Evolutionary conservation across 2,888 invertebrate genomes (phyloP).

Genomic region (Ceriagrion tenellum): DNA sequence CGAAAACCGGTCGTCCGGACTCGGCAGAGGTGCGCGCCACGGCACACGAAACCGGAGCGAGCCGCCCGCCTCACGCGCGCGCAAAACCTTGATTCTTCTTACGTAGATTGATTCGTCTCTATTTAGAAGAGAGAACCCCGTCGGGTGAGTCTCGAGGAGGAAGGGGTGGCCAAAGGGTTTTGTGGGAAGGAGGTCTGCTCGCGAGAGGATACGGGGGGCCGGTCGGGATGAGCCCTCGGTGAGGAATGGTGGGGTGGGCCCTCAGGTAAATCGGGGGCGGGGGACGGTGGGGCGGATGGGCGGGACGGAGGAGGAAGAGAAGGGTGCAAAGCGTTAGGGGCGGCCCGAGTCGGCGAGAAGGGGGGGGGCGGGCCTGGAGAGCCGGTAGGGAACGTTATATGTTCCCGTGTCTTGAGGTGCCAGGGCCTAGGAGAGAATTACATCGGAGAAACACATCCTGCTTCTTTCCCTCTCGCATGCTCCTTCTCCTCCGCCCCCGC

Average conservation of each 20-base stretch:
- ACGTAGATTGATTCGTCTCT: background rate
- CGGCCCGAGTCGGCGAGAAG: background rate
- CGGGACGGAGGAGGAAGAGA: background rate
- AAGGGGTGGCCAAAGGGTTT: background rate
- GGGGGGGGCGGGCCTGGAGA: background rate
- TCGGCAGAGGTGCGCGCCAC: background rate
- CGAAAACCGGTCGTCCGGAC: conserved; percentile 1
- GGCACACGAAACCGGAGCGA: background rate
- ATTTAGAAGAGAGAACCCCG: background rate
- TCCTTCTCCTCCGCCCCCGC: background rate
- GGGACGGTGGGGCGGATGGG: background rate
- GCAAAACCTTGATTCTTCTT: background rate
- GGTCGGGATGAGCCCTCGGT: background rate
- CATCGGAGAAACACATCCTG: background rate
- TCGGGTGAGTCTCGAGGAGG: background rate
- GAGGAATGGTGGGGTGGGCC: background rate
- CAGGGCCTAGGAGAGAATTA: conserved; percentile 33
- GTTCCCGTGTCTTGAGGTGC: conserved; percentile 54
- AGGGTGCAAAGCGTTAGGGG: background rate
- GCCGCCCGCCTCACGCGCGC: background rate
- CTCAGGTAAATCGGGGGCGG: background rate
- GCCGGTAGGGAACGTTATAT: background rate
- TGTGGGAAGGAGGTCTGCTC: background rate
- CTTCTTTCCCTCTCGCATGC: background rate
- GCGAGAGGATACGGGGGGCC: background rate